A percentile compares a stretch with the other conserved stretches of the same genome.
These are phyloP conservation scores for Datnioides undecimradiatus DNA, from an alignment of 2,113 vertebrate species.

Conservation along the genomic window DNA sequence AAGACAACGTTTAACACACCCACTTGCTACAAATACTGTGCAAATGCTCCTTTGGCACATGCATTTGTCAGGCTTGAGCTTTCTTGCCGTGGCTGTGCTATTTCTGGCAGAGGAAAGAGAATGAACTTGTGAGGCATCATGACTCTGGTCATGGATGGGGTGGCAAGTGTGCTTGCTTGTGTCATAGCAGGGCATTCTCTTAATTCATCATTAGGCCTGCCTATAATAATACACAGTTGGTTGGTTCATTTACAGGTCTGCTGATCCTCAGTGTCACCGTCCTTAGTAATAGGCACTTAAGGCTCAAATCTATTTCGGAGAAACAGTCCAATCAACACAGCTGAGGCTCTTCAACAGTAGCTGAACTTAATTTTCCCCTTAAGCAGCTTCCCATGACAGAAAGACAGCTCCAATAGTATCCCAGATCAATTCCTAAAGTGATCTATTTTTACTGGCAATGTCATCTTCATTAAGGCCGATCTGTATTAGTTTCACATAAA, in stretches of 20 bases:
- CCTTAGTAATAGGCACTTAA: background rate
- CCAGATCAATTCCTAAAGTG: background rate
- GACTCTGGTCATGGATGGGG: slow-evolving; percentile 27
- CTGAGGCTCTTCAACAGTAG: slow-evolving; percentile 28
- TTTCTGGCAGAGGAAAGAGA: slow-evolving; percentile 17
- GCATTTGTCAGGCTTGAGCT: slow-evolving; percentile 19
- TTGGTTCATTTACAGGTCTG: slow-evolving; percentile 59
- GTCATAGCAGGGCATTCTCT: slow-evolving; percentile 4
- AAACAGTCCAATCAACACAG: slow-evolving; percentile 36
- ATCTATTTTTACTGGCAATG: background rate
- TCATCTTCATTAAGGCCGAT: background rate
- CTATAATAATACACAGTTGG: slow-evolving; percentile 41
- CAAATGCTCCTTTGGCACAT: slow-evolving; percentile 41
- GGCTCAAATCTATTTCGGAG: slow-evolving; percentile 62
- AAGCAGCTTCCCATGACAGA: slow-evolving; percentile 20
- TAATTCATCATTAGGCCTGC: slow-evolving; percentile 11
- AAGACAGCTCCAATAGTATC: background rate
- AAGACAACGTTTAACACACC: slow-evolving; percentile 31
- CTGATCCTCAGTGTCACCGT: slow-evolving; percentile 53
- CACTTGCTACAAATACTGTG: slow-evolving; percentile 34
- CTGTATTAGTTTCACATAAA: background rate
- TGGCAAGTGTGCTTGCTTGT: background rate
- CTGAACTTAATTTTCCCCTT: slow-evolving; percentile 18
- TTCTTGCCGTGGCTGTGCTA: slow-evolving; percentile 28
- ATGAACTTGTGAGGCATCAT: slow-evolving; percentile 48